A percentile compares a stretch with the other conserved stretches of the same genome.
Conservation (phyloP, 2,113 vertebrate genomes). For the Neoarius graeffei region DNA sequence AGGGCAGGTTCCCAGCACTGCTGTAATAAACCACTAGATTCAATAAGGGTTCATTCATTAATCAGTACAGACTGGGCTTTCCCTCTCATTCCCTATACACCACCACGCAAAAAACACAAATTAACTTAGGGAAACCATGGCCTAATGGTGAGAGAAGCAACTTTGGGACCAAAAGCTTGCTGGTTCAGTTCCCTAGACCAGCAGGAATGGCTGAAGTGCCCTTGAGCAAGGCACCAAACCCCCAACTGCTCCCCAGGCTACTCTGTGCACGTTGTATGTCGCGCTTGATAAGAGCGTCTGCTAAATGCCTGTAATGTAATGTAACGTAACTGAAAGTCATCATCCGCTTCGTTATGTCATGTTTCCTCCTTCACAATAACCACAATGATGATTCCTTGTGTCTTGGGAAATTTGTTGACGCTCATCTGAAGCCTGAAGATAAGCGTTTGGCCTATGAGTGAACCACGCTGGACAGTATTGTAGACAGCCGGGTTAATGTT, state of each 20-base stretch:
- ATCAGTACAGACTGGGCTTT: neutral
- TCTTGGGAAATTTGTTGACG: neutral
- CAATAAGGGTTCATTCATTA: neutral
- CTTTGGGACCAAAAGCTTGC: too few species aligned
- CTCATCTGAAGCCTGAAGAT: neutral
- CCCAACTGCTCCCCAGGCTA: too few species aligned
- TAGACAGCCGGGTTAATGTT: conserved; percentile 25
- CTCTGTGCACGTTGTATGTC: too few species aligned
- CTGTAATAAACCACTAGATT: conserved; percentile 13
- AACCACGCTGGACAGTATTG: neutral
- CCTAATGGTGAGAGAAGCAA: too few species aligned
- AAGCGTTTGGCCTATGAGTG: neutral
- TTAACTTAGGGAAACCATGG: too few species aligned
- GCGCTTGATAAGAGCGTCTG: too few species aligned
- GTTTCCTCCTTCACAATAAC: neutral
- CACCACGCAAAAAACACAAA: neutral
- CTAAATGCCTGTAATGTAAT: too few species aligned
- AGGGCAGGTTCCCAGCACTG: neutral
- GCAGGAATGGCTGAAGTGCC: too few species aligned
- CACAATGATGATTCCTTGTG: neutral
- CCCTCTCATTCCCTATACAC: neutral
- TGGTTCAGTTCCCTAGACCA: too few species aligned
- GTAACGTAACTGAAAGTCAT: neutral
- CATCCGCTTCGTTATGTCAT: neutral
- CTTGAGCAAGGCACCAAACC: too few species aligned